Base-by-base conservation (phyloP, 2,888 invertebrate species). In the Latheticus oryzae region DNA sequence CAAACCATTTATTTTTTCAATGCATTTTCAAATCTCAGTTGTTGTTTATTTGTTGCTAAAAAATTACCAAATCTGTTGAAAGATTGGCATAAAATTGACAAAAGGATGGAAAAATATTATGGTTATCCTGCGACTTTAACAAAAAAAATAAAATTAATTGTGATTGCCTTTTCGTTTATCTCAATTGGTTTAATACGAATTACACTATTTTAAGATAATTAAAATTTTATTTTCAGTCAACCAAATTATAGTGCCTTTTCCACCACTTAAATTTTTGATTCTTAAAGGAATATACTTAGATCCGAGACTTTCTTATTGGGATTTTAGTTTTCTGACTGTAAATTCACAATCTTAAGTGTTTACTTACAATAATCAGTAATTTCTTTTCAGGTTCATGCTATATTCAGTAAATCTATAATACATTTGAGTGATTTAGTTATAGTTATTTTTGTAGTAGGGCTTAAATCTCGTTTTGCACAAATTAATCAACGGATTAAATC, bases 391-490 rank as follows among this genome's bases (percentile, higher is more conserved):
- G 8, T 26, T n/a, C 26, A 26, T n/a, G n/a, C 26, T 9, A n/a
- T 26, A n/a, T 9, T 35, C 2, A 17, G 35, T 4, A 13, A 35
- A 16, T 5, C 16, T 2, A 16, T n/a, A 1, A 17, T 35, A 7
- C 16, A 13, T 4, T 35, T 3, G 3, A 7, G 12, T 16, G 35
- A 35, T n/a, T 13, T 35, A 16, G 15, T 35, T 35, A 5, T 35
- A 2, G 15, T 16, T 3, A 9, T 16, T 16, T 7, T 35, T 13
- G 26, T 11, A 35, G 13, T 16, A 16, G 4, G 1, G 3, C 13
- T 16, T 8, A n/a, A 16, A 35, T n/a, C n/a, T 5, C 35, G 35
- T n/a, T 35, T 35, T 35, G 16, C 15, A 16, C 35, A 35, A 35
- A 35, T 35, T 35, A 16, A 5, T 5, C n/a, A 35, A 35, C 5